Base-by-base conservation (phyloP, 2,113 vertebrate genomes). In the Mixornis gularis region DNA sequence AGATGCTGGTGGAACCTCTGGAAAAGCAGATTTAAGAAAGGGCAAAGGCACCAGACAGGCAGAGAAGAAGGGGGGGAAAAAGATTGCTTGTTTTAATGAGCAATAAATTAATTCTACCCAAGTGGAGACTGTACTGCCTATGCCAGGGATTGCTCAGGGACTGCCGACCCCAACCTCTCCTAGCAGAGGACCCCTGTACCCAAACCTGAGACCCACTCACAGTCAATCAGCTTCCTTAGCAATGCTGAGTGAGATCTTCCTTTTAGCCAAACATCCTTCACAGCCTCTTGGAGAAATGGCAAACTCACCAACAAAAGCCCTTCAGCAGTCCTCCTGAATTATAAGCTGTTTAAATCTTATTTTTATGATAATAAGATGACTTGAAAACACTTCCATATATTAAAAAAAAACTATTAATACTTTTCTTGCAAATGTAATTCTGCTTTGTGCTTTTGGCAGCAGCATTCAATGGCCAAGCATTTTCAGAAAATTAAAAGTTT, bases 401-500 rank as follows among this genome's bases (percentile, higher is more conserved):
- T 72, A 69, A 85, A 87, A 38, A 38, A 85, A 62, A 34, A 1
- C 3, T 7, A 71, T 53, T 76, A 52, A 87, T 68, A 36, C 29
- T 46, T 40, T 43, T 29, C 52, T 71, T 85, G 22, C 51, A 84
- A 91, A 80, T 70, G 21, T 27, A 38, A 77, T 87, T 79, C 79
- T 87, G 60, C 46, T 71, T 40, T 49, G 36, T 18, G 38, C 55
- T 38, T 85, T 48, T 77, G 71, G 80, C 63, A 91, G 81, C 29
- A 84, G 30, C 15, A 3, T 36, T 76, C 1, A 0, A 59, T 56
- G 52, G 79, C 43, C 89, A 84, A 66, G 44, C 1, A 0, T 48
- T 14, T 85, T 76, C 80, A 65, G 70, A 81, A 62, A 64, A 69
- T 10, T 65, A 38, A 52, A 95, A 93, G 43, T 51, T 87, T 88